Base-by-base conservation (phyloP, 2,113 vertebrate genomes). In the Hipposideros armiger region DNA sequence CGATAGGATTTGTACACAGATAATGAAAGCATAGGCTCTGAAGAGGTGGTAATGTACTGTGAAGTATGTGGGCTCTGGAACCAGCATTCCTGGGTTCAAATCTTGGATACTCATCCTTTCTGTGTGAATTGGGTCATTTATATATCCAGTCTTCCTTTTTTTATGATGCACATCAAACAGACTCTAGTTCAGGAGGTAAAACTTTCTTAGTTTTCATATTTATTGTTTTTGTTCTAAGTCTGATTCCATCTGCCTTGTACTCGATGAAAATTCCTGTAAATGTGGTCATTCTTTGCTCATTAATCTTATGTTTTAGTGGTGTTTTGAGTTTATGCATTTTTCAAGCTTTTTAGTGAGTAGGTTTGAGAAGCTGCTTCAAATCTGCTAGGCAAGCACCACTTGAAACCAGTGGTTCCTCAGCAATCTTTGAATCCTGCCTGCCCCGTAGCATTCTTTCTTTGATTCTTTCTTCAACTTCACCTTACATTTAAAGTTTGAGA, bases 401-500 rank as follows among this genome's bases (percentile, higher is more conserved):
- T 73, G 36, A 72, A 88, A 58, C 15, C 66, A 66, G 56, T 47
- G 10, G 2, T 72, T n/a, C 15, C 20, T 60, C 4, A 76, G 4
- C 4, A 69, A 11, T 52, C 50, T 94, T 91, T 45, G 74, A 87
- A 82, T 81, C 47, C 30, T 87, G 17, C 16, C 26, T 89, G 36
- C 24, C 14, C 28, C 28, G 45, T 80, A 36, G 73, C 47, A 90
- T 90, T 95, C 4, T 5, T 69, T 28, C 47, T 93, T 58, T 45
- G 20, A 16, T 30, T 95, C 7, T 50, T 88, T 72, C 36, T 84
- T 73, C 4, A 85, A 56, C 7, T 17, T 86, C 17, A 69, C 70
- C 17, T 80, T 95, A 81, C 58, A 93, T 60, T 90, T 93, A 52
- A 67, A 87, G 5, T n/a, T 54, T 94, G 40, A 47, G 32, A 69